These are phyloP conservation scores for Melanchra persicariae DNA, from an alignment of 2,888 invertebrate genomes.

Conservation along the genomic window DNA sequence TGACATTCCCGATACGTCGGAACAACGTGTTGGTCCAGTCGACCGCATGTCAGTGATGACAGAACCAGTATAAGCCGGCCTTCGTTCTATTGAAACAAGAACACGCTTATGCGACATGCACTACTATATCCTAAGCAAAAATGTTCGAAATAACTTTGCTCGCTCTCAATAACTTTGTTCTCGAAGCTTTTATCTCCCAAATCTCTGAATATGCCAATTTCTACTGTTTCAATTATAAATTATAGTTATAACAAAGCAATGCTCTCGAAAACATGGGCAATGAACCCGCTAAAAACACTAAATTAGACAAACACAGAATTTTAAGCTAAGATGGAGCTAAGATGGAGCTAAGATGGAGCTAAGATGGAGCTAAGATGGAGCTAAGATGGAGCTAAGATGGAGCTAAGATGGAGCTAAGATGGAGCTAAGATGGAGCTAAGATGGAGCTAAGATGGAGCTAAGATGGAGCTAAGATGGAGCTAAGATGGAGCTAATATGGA, in stretches of 20 bases:
- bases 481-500: too few species aligned
- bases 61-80: neutral
- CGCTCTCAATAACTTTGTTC: neutral
- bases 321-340: too few species aligned
- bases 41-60: neutral
- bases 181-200: neutral
- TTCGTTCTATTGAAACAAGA: neutral
- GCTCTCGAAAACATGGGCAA: neutral
- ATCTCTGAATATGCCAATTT: neutral
- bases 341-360: too few species aligned
- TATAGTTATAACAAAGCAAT: neutral
- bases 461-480: too few species aligned
- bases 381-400: too few species aligned
- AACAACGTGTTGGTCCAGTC: neutral
- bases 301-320: neutral
- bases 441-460: too few species aligned
- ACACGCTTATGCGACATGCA: neutral
- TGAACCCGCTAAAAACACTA: neutral
- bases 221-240: neutral
- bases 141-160: neutral
- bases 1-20: conserved; percentile 20
- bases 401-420: too few species aligned
- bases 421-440: too few species aligned
- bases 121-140: neutral
- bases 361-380: too few species aligned